phyloP scores from a whole-genome alignment of 2,888 invertebrate species.

The Drosophila heteroneura region DNA sequence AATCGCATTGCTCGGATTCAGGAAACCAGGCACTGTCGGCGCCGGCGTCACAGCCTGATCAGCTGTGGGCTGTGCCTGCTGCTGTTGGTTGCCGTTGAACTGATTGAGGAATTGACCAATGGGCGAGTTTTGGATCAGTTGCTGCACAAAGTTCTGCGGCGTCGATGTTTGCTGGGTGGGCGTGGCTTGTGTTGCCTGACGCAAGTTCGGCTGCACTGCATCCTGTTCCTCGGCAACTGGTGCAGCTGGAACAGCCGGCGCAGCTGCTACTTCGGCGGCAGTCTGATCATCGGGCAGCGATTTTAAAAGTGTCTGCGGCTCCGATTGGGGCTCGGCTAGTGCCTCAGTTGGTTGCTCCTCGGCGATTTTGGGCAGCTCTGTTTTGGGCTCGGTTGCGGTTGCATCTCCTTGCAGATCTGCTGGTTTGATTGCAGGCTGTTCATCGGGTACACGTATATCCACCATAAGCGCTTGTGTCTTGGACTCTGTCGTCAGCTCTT shows the following conservation, averaged over 20 bases:
- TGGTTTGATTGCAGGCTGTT: conserved; percentile 1
- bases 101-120: conserved; percentile 82
- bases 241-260: conserved; percentile 5
- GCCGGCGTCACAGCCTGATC: conserved; percentile 61
- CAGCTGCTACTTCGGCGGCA: not conserved
- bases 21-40: conserved; percentile 76
- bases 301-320: conserved; percentile 28
- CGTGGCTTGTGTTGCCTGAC: conserved; percentile 81
- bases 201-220: conserved; percentile 52
- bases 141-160: conserved; percentile 80
- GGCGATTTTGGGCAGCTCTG: not conserved
- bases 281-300: conserved; percentile 18
- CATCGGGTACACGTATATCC: not conserved
- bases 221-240: conserved; percentile 25
- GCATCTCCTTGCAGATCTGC: not conserved
- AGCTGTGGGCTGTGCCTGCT: conserved; percentile 38
- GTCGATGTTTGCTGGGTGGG: conserved; percentile 73
- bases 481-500: conserved; percentile 1
- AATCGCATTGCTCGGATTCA: conserved; percentile 74
- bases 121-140: conserved; percentile 82
- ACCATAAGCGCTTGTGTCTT: not conserved
- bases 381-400: not conserved
- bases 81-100: conserved; percentile 62
- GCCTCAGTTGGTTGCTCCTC: not conserved
- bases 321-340: conserved; percentile 5